Evolutionary conservation across 2,797 vertebrate species (phyloP), one percentile per base, ranked within the genome.

Genomic region (Parauchenoglanis ngamensis): DNA sequence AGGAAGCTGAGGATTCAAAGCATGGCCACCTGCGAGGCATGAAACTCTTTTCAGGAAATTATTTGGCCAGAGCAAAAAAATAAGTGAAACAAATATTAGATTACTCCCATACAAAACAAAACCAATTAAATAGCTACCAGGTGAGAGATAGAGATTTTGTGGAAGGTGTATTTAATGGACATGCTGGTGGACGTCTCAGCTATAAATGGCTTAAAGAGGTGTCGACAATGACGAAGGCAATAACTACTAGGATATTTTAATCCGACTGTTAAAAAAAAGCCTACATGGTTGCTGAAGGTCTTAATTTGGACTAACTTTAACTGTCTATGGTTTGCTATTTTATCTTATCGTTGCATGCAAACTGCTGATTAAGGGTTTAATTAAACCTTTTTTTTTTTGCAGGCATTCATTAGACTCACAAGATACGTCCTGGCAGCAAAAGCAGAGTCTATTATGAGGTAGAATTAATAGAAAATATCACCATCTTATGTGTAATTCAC

Each of bases 341-440:
- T 65, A 85, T 85, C 56, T 23, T 25, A 56, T 15, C 25, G 52
- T 63, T 83, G 78, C 49, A 46, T 70, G 79, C 77, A 86, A 86
- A 86, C 46, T 21, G 21, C 70, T 86, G 35, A 83, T 86, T 88
- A 83, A 15, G 28, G 52, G 11, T 87, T 86, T 87, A 87, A 85
- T 86, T 87, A 85, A 75, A 67, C 61, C 40, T 77, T 85, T 57
- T 85, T 57, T 57, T 54, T 77, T 65, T 87, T 75, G 54, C 25
- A 88, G 76, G 63, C 84, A 77, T 88, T 86, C 85, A 87, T 86
- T 89, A 87, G 70, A 17, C 67, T 81, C 76, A 59, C 46, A 82
- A 78, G 61, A 85, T 75, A 56, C 80, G 87, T 87, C 57, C 67
- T 77, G 86, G 81, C 86, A 84, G 83, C 13, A 68, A 15, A 67